Base-by-base conservation (phyloP, 2,113 vertebrate genomes). In the Epinephelus cyanopodus region DNA sequence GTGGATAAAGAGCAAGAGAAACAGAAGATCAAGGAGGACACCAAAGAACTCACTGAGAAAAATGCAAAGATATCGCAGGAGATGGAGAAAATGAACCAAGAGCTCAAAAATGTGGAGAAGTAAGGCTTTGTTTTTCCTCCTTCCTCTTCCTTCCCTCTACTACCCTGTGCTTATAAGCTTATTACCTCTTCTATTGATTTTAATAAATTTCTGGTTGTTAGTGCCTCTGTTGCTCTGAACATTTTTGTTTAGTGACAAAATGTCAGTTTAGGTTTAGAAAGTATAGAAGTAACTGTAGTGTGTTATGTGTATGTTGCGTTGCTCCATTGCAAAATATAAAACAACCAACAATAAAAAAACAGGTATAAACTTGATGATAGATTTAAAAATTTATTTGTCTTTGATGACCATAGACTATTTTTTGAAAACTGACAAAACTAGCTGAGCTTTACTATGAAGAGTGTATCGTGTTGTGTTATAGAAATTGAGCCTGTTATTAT, bases 71-170 rank as follows among this genome's bases (percentile, higher is more conserved):
- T 99, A 29, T 91, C 96, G 47, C 93, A 97, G 50, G 95, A 97
- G 87, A 96, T 96, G 90, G 97, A 97, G 92, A 80, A 83, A 90
- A 98, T 97, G 94, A 97, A 93, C 80, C 95, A 97, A 92, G 94
- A 96, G 90, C 93, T 98, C 53, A 97, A 98, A 93, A 95, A 97
- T 77, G 86, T 96, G 56, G 98, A 99, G 72, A 98, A 97, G 98
- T 99, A 96, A 95, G 91, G 21, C 13, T 3, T 25, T 64, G 64
- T 60, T 67, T 33, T 6, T 68, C 5, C 4, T 21, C 19, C 47
- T 27, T 54, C 19, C 8, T 14, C 14, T 56, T 57, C 11, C 5
- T 15, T 2, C 10, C 6, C 23, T 52, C 37, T 45, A 47, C 17
- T 37, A 37, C 33, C 6, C 6, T 37, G 6, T 60, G 52, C 15